A percentile compares a stretch with the other conserved stretches of the same genome.
These are phyloP conservation scores for Elysia crispata DNA, from an alignment of 2,888 invertebrate species.

Conservation along the genomic window DNA sequence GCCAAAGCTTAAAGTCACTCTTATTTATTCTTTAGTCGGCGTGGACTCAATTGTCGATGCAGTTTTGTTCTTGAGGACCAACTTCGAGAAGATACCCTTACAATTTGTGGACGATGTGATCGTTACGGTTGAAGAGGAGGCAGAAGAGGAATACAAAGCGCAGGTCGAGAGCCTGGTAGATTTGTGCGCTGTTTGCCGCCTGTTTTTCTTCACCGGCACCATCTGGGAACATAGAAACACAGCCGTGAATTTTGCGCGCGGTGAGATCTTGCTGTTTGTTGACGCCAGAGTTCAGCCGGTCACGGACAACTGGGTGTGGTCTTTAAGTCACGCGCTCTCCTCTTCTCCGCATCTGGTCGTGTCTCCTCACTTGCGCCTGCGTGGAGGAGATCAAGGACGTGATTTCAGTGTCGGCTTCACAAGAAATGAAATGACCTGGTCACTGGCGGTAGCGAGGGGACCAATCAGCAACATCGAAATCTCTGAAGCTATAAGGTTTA, in stretches of 20 bases:
- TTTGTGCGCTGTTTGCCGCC: conserved; percentile 11
- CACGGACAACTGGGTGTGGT: conserved; percentile 17
- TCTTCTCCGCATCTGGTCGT: neutral
- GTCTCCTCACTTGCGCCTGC: conserved; percentile 35
- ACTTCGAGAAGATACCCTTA: neutral
- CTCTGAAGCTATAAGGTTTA: neutral
- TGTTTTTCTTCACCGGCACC: conserved; percentile 33
- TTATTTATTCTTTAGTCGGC: conserved; percentile 23
- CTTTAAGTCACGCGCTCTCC: neutral
- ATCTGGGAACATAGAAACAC: conserved; percentile 42
- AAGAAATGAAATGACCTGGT: conserved; percentile 30
- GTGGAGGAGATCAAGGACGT: neutral
- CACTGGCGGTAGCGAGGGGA: conserved; percentile 17
- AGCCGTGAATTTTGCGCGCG: conserved; percentile 19
- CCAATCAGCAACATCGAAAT: neutral
- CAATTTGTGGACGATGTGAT: conserved; percentile 32
- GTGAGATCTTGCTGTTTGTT: conserved; percentile 20
- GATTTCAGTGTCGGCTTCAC: conserved; percentile 22
- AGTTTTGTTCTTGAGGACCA: neutral
- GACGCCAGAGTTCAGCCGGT: conserved; percentile 11
- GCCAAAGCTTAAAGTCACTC: neutral
- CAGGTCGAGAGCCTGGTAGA: conserved; percentile 21
- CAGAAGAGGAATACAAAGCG: neutral
- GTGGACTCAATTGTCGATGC: neutral
- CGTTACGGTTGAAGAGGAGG: neutral